Conservation (phyloP, 1,140 invertebrate genomes). For the fruit fly (Drosophila melanogaster) region Release_6_plus_ISO1_MT NT_033777.3:22756001-22756500, state of each 20-base stretch:
- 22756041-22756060: background rate
- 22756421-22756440: conserved; percentile 4
- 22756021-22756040: background rate
- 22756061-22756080: background rate
- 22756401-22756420: conserved; percentile 38
- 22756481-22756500: conserved; percentile 29
- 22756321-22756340: conserved; percentile 60
- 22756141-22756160: conserved; percentile 42
- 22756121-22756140: conserved; percentile 39
- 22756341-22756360: conserved; percentile 39
- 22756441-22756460: conserved; percentile 40
- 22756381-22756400: conserved; percentile 49
- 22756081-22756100: background rate
- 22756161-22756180: conserved; percentile 29
- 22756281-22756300: conserved; percentile 50
- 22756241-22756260: conserved; percentile 65
- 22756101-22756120: background rate
- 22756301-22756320: conserved; percentile 60
- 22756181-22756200: conserved; percentile 3
- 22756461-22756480: conserved; percentile 49
- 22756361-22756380: conserved; percentile 50
- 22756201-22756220: conserved; percentile 67
- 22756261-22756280: conserved; percentile 62
- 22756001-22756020: too few species aligned
- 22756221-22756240: conserved; percentile 62